phyloP scores from a whole-genome alignment of 2,113 vertebrate genomes.

The Plecturocebus donacophilus region DNA sequence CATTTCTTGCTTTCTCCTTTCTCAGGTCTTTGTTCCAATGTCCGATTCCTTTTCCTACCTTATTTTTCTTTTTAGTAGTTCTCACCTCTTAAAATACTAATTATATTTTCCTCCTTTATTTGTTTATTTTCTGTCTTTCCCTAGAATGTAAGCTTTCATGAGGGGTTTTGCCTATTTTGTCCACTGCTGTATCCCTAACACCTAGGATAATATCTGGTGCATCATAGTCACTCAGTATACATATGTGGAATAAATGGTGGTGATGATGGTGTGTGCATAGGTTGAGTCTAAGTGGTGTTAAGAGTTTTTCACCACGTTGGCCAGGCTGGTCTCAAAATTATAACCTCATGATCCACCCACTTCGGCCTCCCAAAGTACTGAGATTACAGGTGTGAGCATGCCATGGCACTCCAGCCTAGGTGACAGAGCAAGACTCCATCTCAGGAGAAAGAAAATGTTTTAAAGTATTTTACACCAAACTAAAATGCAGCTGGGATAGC shows the following conservation, averaged over 20 bases:
- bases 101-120: constrained; percentile 25
- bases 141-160: not conserved
- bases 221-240: not conserved
- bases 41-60: not conserved
- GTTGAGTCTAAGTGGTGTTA: not conserved
- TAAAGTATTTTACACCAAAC: not conserved
- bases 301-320: not conserved
- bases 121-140: not conserved
- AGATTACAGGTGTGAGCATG: no score
- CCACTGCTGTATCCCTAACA: not conserved
- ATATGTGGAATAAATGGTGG: not conserved
- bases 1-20: not conserved
- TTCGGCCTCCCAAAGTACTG: no score
- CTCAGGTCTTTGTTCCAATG: not conserved
- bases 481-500: not conserved
- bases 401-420: no score
- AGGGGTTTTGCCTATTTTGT: not conserved
- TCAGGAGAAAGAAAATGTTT: not conserved
- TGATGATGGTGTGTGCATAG: not conserved
- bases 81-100: not conserved
- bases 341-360: no score
- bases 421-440: no score
- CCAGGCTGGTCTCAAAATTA: no score
- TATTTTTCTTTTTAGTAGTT: not conserved
- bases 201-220: not conserved